Evolutionary conservation across 1,140 invertebrate genomes (phyloP).

Genomic region (Camponotus vicinus): DNA sequence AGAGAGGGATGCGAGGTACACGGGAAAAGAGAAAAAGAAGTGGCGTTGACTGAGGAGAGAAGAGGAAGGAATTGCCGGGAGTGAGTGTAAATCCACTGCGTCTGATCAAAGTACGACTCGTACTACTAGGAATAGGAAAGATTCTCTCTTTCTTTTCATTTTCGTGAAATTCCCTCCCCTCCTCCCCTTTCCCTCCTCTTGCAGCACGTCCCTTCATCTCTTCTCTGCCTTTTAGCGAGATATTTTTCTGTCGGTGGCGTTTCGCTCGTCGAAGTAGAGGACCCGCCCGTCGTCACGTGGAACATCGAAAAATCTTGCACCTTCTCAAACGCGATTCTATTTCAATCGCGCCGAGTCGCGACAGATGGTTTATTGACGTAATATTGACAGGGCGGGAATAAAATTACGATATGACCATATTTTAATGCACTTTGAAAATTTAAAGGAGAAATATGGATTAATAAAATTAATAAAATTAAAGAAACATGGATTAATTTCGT

Average conservation of each 20-base stretch:
- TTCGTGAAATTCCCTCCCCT: constrained; percentile 42
- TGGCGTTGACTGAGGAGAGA: not conserved
- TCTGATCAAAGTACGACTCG: constrained; percentile 81
- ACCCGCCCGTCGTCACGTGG: not conserved
- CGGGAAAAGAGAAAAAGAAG: not conserved
- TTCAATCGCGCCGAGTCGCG: not conserved
- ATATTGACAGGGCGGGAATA: not conserved
- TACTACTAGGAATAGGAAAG: constrained; percentile 72
- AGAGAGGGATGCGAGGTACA: constrained; percentile 10
- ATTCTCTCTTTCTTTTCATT: constrained; percentile 66
- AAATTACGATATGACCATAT: not conserved
- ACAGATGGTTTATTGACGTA: constrained; percentile 1
- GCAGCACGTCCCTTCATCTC: constrained; percentile 39
- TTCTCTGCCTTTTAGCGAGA: constrained; percentile 60
- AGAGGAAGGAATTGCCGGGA: constrained; percentile 57
- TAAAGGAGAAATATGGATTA: not conserved
- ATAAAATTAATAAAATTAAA: too few relatives aligned
- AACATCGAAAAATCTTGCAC: not conserved
- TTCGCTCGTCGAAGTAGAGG: not conserved
- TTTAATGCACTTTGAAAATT: constrained; percentile 5
- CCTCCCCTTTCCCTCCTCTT: not conserved
- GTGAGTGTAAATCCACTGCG: constrained; percentile 78
- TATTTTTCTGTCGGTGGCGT: constrained; percentile 40
- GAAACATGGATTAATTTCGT: not conserved
- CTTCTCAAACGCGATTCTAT: not conserved